Evolutionary conservation across 2,113 vertebrate species (phyloP).

Genomic region (Aspidoscelis tigris): DNA sequence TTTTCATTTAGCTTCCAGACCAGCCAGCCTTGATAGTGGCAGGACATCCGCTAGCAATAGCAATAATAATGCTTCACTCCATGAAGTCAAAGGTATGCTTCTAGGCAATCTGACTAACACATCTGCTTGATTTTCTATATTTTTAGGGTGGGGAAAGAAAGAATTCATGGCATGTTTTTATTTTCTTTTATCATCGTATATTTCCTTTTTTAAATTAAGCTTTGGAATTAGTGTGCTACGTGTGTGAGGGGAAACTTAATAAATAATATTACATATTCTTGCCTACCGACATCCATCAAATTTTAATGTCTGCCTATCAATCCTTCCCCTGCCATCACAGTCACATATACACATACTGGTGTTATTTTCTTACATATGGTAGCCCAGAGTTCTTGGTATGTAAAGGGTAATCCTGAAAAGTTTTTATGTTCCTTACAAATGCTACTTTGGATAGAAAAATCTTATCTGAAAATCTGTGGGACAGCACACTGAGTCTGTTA

Average conservation of each 20-base stretch:
- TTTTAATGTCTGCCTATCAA: neutral
- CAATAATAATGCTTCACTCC: conserved; percentile 94
- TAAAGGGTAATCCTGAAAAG: neutral
- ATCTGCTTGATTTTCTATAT: conserved; percentile 43
- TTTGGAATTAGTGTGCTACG: neutral
- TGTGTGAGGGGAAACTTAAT: neutral
- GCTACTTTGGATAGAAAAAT: conserved; percentile 36
- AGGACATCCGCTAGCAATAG: conserved; percentile 95
- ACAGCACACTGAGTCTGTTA: conserved; percentile 15
- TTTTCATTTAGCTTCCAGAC: conserved; percentile 89
- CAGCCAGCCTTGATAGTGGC: conserved; percentile 96
- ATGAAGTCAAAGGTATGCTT: conserved; percentile 93
- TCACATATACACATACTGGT: no score
- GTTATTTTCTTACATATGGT: no score
- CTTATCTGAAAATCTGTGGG: neutral
- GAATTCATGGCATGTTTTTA: conserved; percentile 25
- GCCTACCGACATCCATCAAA: neutral
- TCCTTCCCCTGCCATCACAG: neutral
- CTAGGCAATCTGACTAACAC: conserved; percentile 67
- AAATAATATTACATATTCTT: neutral
- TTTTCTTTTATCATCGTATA: conserved; percentile 29
- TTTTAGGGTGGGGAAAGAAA: conserved; percentile 32
- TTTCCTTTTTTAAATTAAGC: conserved; percentile 32
- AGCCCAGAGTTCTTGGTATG: no score
- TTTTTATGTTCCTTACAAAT: neutral